phyloP scores from a whole-genome alignment of 2,888 invertebrate species.

The Halictus ligatus region DNA sequence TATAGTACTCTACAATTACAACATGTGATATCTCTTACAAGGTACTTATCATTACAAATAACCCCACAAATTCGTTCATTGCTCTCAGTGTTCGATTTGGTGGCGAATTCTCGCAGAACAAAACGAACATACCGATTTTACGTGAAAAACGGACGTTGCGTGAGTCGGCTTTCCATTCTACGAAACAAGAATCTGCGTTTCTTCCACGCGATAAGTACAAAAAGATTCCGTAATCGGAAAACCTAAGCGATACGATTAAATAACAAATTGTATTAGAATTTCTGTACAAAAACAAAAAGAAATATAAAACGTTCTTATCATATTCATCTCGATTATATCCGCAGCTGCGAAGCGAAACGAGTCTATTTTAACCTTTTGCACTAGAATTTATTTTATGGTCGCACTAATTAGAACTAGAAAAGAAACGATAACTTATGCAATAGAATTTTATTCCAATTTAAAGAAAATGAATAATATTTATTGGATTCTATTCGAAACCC shows the following conservation, averaged over 20 bases:
- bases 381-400: neutral
- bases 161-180: neutral
- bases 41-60: constrained; percentile 73
- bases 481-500: too few species aligned
- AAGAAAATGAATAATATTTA: neutral
- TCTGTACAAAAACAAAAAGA: neutral
- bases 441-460: neutral
- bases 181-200: neutral
- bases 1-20: constrained; percentile 81
- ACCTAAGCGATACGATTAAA: constrained; percentile 13
- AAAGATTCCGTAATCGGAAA: constrained; percentile 2
- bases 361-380: neutral
- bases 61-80: constrained; percentile 70
- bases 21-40: constrained; percentile 81
- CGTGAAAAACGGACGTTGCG: constrained; percentile 12
- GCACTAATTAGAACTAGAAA: neutral
- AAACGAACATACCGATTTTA: constrained; percentile 30
- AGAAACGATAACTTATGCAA: neutral
- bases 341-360: neutral
- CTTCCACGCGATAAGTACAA: neutral
- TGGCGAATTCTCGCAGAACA: constrained; percentile 16
- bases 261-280: constrained; percentile 3
- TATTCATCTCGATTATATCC: constrained; percentile 1
- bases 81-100: constrained; percentile 51
- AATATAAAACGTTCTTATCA: constrained; percentile 15